phyloP scores from a whole-genome alignment of 1,140 invertebrate genomes.

The Zeugodacus cucurbitae region DNA sequence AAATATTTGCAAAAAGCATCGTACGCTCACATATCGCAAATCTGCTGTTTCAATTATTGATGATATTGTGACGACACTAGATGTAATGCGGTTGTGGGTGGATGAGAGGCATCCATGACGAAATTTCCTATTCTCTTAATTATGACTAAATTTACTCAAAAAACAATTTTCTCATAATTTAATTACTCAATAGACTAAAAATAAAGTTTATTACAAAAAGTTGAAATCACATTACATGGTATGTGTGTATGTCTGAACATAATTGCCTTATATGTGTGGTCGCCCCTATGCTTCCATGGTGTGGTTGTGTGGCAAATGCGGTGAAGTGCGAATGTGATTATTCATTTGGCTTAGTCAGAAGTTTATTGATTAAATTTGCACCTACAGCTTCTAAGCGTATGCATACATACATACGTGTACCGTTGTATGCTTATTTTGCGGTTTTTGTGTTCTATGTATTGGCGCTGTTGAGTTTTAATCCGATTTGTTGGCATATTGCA shows the following conservation, averaged over 20 bases:
- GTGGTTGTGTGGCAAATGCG: not conserved
- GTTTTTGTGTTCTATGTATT: not conserved
- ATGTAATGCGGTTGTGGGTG: no score
- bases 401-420: no score
- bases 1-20: no score
- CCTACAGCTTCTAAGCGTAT: not conserved
- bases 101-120: no score
- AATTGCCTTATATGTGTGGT: not conserved
- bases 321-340: not conserved
- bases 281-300: not conserved
- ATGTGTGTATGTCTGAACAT: not conserved
- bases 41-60: no score
- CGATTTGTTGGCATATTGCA: not conserved
- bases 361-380: conserved; percentile 7
- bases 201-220: not conserved
- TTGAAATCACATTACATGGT: not conserved
- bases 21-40: no score
- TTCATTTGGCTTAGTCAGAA: conserved; percentile 4
- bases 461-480: not conserved
- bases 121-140: no score
- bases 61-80: no score
- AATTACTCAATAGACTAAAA: not conserved
- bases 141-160: not conserved
- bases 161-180: not conserved
- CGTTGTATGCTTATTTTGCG: not conserved